Base-by-base conservation (phyloP, 2,113 vertebrate species). In the Lepisosteus oculatus region DNA sequence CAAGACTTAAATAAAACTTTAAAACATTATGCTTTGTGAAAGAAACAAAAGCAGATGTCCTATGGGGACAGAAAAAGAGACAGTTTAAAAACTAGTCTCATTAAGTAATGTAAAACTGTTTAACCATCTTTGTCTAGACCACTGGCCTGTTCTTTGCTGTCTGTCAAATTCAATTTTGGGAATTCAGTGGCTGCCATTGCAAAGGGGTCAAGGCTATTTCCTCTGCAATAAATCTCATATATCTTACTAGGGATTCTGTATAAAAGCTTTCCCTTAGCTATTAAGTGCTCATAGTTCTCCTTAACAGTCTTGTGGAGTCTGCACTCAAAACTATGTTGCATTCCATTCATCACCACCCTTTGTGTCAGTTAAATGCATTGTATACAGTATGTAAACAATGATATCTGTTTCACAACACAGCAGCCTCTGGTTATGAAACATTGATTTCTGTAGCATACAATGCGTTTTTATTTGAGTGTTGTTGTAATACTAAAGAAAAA, bases 91-190 rank as follows among this genome's bases (percentile, higher is more conserved):
- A 66, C 78, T 76, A 72, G n/a, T 29, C 80, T 88, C 78, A 82
- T 89, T 83, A 88, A 63, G 65, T 75, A 77, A 69, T 68, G 69
- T 72, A 85, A 84, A 88, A 81, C 81, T 80, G 71, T 83, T 85
- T 84, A 89, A 85, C 74, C 73, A 73, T 78, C 83, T 83, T 74
- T 62, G 76, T 78, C 78, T 78, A 69, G 78, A 78, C 80, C 72
- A 59, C 70, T 4, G 67, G 71, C 80, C 57, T 67, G 75, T 81
- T 67, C 75, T 77, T 76, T 85, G 79, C 86, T 89, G 80, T 88
- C 79, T 80, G 83, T 91, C 83, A 90, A 85, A 90, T 89, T 88
- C 76, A 87, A 89, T 88, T 88, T 83, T 65, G 63, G 72, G 66
- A 77, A 85, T 80, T 83, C 80, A 81, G 84, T 75, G 67, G 75